A percentile compares a stretch with the other conserved stretches of the same genome.
phyloP scores from a whole-genome alignment of 1,140 invertebrate genomes.

The Drosophila nannoptera region DNA sequence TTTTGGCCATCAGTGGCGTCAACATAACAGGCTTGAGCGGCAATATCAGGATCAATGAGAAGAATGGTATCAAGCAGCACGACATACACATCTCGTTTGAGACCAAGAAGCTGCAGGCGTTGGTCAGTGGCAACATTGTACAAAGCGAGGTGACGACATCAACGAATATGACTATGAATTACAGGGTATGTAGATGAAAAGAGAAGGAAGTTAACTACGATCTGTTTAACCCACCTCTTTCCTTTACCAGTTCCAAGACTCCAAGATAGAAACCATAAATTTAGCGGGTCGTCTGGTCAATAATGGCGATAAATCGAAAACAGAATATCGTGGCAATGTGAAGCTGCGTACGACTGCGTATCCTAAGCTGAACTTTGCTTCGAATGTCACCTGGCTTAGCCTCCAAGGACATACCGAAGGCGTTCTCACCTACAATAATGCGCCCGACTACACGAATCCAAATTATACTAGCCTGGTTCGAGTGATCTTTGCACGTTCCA shows the following conservation, averaged over 20 bases:
- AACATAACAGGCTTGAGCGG: slow-evolving; percentile 83
- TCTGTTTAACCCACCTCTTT: too few species aligned
- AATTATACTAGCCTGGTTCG: slow-evolving; percentile 81
- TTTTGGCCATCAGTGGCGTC: slow-evolving; percentile 83
- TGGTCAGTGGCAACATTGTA: slow-evolving; percentile 81
- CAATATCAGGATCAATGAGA: slow-evolving; percentile 80
- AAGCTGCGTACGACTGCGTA: slow-evolving; percentile 86
- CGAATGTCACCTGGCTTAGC: slow-evolving; percentile 80
- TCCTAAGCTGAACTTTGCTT: slow-evolving; percentile 86
- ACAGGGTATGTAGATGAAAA: slow-evolving; percentile 77
- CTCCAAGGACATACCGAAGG: slow-evolving; percentile 74
- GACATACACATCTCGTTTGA: slow-evolving; percentile 82
- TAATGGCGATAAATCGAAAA: slow-evolving; percentile 81
- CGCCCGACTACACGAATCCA: slow-evolving; percentile 78
- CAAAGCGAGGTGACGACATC: slow-evolving; percentile 72
- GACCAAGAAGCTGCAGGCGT: slow-evolving; percentile 82
- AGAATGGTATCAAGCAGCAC: slow-evolving; percentile 82
- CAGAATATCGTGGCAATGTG: slow-evolving; percentile 83
- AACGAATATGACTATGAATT: slow-evolving; percentile 80
- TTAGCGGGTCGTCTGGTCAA: slow-evolving; percentile 84
- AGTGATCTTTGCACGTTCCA: slow-evolving; percentile 81
- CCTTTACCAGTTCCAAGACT: slow-evolving; percentile 83
- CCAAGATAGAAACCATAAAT: slow-evolving; percentile 84
- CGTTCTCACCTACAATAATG: slow-evolving; percentile 72
- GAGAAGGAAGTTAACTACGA: slow-evolving; percentile 18